phyloP scores from a whole-genome alignment of 1,140 invertebrate genomes.

The Ceratina calcarata region DNA sequence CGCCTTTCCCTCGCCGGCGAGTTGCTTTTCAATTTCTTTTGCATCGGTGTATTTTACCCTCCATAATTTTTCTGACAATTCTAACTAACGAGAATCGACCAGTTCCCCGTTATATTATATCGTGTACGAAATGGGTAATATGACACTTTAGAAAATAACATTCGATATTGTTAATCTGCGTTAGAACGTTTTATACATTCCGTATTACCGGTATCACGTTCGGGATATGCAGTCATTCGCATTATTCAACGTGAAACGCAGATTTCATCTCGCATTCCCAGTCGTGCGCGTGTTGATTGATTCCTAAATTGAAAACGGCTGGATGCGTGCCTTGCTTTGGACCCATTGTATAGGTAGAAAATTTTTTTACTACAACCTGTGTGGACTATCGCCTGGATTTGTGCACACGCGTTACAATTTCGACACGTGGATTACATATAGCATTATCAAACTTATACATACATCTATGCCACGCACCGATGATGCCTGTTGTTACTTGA shows the following conservation, averaged over 20 bases:
- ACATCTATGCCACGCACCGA: background rate
- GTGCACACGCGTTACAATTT: background rate
- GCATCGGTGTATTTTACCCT: background rate
- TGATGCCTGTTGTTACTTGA: background rate
- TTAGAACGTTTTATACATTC: slow-evolving; percentile 3
- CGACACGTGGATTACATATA: background rate
- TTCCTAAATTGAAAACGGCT: slow-evolving; percentile 15
- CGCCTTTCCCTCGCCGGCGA: background rate
- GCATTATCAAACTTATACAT: background rate
- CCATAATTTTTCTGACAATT: background rate
- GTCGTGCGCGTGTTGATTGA: slow-evolving; percentile 21
- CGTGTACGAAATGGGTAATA: background rate
- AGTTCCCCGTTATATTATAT: too few species aligned
- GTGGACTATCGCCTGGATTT: background rate
- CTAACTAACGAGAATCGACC: too few species aligned
- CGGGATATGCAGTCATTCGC: background rate
- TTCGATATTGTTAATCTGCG: slow-evolving; percentile 15
- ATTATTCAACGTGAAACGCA: slow-evolving; percentile 5
- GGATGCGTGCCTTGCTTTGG: background rate
- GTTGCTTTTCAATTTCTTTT: background rate
- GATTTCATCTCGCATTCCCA: slow-evolving; percentile 1
- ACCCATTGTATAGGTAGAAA: background rate
- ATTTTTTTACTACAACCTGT: slow-evolving; percentile 9
- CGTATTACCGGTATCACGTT: slow-evolving; percentile 8
- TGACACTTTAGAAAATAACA: background rate